Evolutionary conservation across 2,888 invertebrate genomes (phyloP).

Genomic region (Caenorhabditis sp.): DNA sequence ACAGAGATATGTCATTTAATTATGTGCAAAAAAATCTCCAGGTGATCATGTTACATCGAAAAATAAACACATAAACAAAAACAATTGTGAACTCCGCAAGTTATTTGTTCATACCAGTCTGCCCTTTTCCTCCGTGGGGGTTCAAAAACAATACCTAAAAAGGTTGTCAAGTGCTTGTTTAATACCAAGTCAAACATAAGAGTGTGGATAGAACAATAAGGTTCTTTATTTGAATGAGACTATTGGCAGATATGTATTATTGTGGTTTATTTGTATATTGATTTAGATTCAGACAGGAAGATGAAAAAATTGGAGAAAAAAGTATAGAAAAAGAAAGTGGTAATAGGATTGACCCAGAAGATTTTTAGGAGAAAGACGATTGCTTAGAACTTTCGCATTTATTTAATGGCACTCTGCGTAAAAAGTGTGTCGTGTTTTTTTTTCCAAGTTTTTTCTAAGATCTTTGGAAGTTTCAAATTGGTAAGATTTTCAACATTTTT

Average conservation of each 20-base stretch:
- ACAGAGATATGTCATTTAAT: too few species aligned
- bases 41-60: too few species aligned
- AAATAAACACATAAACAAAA: too few species aligned
- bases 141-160: background rate
- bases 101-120: too few species aligned
- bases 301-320: background rate
- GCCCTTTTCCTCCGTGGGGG: too few species aligned
- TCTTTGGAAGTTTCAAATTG: too few species aligned
- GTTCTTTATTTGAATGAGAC: background rate
- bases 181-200: slow-evolving; percentile 22
- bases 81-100: too few species aligned
- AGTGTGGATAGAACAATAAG: slow-evolving; percentile 8
- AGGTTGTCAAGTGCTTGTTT: slow-evolving; percentile 40
- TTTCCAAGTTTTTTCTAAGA: too few species aligned
- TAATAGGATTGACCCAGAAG: background rate
- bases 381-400: background rate
- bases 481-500: too few species aligned
- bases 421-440: slow-evolving; percentile 10
- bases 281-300: background rate
- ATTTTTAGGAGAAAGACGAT: background rate
- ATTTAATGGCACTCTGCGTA: background rate
- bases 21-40: too few species aligned
- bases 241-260: background rate
- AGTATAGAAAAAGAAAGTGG: background rate
- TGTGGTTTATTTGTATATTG: background rate